These are phyloP conservation scores for Notiomystis cincta DNA, from an alignment of 2,113 vertebrate genomes.

Conservation along the genomic window DNA sequence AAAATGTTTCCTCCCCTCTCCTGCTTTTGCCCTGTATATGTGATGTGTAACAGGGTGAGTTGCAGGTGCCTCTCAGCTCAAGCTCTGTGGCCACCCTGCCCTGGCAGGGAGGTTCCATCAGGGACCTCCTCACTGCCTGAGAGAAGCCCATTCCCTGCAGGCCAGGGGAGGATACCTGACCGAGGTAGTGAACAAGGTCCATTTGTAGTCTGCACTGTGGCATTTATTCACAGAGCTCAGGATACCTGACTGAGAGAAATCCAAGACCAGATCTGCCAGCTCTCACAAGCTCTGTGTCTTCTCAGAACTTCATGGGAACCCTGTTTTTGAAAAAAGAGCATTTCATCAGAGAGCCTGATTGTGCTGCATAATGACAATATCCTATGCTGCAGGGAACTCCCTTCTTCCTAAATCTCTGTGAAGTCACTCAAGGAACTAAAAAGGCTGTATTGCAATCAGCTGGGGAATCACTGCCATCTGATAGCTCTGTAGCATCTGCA, in stretches of 20 bases:
- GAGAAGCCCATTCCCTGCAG: neutral
- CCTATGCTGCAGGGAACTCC: neutral
- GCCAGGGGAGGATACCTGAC: neutral
- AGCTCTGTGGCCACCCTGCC: neutral
- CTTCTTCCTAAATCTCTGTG: neutral
- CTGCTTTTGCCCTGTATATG: neutral
- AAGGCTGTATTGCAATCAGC: neutral
- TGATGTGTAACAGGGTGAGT: neutral
- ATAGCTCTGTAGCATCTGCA: neutral
- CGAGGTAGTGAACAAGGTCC: neutral
- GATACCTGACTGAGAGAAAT: neutral
- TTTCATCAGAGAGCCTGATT: neutral
- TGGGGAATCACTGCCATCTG: neutral
- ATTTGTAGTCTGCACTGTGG: neutral
- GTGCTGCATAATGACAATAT: neutral
- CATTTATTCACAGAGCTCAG: neutral
- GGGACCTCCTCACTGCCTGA: accelerated
- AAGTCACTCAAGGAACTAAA: neutral
- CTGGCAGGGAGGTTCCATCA: neutral
- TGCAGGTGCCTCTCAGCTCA: neutral
- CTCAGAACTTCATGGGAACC: neutral
- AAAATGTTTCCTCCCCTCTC: neutral
- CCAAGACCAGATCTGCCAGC: neutral
- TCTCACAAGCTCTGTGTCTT: neutral
- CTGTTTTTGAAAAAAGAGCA: neutral